Evolutionary conservation across 1,140 invertebrate species (phyloP).

Genomic region (Tetramorium simillimum): DNA sequence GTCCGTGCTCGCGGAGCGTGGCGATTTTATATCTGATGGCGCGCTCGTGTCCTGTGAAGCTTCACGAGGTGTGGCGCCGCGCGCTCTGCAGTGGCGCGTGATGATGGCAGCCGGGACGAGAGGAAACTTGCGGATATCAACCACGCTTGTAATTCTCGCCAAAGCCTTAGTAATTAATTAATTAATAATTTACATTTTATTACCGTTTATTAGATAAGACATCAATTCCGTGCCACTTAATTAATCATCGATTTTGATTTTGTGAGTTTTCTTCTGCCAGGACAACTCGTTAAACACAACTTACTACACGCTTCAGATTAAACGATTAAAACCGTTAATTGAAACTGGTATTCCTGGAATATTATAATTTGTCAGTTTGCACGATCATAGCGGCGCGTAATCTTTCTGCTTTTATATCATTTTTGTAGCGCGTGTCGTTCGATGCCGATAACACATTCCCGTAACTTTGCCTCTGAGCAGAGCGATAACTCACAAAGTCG

Average conservation of each 20-base stretch:
- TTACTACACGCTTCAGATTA: background rate
- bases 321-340: constrained; percentile 7
- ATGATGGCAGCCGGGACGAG: constrained; percentile 1
- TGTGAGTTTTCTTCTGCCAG: background rate
- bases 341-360: constrained; percentile 17
- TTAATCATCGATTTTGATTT: background rate
- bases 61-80: constrained; percentile 55
- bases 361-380: background rate
- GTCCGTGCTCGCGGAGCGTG: constrained; percentile 51
- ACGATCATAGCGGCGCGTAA: background rate
- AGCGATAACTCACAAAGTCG: constrained; percentile 43
- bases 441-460: constrained; percentile 33
- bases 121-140: background rate
- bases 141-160: background rate
- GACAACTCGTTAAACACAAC: constrained; percentile 8
- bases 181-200: constrained; percentile 7
- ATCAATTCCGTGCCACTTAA: background rate
- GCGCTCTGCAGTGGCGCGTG: constrained; percentile 30
- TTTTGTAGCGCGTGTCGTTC: background rate
- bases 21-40: constrained; percentile 61
- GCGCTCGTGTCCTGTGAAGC: constrained; percentile 58
- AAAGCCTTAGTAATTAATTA: background rate
- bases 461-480: constrained; percentile 34
- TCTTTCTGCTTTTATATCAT: background rate
- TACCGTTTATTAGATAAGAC: background rate